Evolutionary conservation across 2,888 invertebrate genomes (phyloP).

Genomic region (Lagria hirta): DNA sequence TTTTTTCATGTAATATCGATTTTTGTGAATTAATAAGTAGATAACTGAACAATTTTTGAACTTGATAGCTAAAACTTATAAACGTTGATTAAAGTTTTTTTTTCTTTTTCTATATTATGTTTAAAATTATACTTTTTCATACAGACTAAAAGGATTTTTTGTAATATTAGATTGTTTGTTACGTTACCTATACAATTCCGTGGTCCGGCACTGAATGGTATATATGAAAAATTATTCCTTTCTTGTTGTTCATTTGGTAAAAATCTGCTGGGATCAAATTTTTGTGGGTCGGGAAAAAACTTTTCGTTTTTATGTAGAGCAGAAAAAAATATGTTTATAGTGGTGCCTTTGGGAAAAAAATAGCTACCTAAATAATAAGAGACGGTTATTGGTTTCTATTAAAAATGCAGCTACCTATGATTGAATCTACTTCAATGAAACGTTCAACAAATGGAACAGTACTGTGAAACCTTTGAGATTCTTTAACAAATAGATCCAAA

Average conservation of each 20-base stretch:
- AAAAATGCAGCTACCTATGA: slow-evolving; percentile 25
- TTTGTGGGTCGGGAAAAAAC: slow-evolving; percentile 54
- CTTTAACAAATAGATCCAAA: slow-evolving; percentile 32
- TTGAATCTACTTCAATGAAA: slow-evolving; percentile 14
- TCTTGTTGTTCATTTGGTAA: slow-evolving; percentile 46
- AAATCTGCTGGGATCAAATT: slow-evolving; percentile 48
- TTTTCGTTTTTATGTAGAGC: slow-evolving; percentile 15
- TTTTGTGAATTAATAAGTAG: no score
- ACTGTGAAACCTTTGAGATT: slow-evolving; percentile 26
- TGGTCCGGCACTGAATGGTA: slow-evolving; percentile 24
- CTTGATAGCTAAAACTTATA: no score
- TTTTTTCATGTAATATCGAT: no score
- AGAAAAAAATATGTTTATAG: slow-evolving; percentile 12
- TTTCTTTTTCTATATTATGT: no score
- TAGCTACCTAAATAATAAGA: slow-evolving; percentile 14
- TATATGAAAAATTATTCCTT: slow-evolving; percentile 21
- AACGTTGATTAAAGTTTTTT: no score
- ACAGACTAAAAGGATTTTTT: neutral
- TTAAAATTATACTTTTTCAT: no score
- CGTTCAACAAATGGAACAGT: slow-evolving; percentile 27
- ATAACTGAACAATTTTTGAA: no score
- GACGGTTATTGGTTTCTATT: slow-evolving; percentile 2
- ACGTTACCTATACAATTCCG: slow-evolving; percentile 23
- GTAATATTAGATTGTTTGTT: slow-evolving; percentile 1
- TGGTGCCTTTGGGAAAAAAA: slow-evolving; percentile 19